Percentiles rank a stretch among this genome's conserved stretches.
Evolutionary conservation across 1,140 invertebrate species (phyloP).

Genomic region (Ruditapes philippinarum): DNA sequence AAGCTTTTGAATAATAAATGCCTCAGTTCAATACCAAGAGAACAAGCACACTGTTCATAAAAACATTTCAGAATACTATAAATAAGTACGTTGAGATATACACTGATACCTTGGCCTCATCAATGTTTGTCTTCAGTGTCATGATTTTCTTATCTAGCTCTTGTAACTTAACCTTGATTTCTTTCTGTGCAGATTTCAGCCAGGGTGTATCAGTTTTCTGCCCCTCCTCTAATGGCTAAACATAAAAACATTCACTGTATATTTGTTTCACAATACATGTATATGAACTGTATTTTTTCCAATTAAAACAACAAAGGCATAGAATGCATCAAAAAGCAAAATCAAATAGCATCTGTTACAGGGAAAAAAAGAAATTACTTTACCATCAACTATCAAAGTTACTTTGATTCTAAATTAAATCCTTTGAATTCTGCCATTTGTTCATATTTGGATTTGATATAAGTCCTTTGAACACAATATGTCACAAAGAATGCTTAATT

Average conservation of each 20-base stretch:
- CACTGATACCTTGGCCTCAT: slow-evolving; percentile 52
- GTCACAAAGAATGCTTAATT: neutral
- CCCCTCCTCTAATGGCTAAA: slow-evolving; percentile 89
- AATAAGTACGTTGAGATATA: no score
- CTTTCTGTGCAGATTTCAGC: slow-evolving; percentile 64
- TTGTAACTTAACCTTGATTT: slow-evolving; percentile 57
- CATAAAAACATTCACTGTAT: no score
- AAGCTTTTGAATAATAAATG: no score
- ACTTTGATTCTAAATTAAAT: slow-evolving; percentile 6
- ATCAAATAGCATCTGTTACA: neutral
- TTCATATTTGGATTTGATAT: neutral
- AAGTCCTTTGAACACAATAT: neutral
- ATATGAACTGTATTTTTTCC: neutral
- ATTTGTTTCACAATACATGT: no score
- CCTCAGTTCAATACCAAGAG: no score
- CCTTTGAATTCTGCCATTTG: neutral
- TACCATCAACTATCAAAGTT: neutral
- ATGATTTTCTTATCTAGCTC: slow-evolving; percentile 62
- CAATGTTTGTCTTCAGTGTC: slow-evolving; percentile 46
- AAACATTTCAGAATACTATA: no score
- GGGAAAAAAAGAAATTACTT: neutral
- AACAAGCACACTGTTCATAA: no score
- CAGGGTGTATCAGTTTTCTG: slow-evolving; percentile 67
- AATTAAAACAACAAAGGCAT: neutral
- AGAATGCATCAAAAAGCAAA: neutral